Evolutionary conservation across 2,797 vertebrate species (phyloP).

Genomic region (Iguana delicatissima): DNA sequence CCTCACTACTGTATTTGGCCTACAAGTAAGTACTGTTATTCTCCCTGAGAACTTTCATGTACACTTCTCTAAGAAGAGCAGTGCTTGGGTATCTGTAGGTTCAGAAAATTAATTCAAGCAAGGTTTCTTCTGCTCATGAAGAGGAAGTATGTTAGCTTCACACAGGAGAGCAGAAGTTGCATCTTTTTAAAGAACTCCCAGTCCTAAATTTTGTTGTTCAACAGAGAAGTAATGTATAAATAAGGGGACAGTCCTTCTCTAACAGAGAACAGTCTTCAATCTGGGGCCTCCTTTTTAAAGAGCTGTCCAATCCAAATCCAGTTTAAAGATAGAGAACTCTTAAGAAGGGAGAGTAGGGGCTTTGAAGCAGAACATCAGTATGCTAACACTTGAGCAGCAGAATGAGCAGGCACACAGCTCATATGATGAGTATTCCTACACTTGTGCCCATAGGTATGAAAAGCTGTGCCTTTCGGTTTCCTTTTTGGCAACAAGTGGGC

Average conservation of each 20-base stretch:
- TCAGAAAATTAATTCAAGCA: not conserved
- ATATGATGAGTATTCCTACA: not conserved
- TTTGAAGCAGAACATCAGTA: not conserved
- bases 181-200: not conserved
- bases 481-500: too few relatives aligned
- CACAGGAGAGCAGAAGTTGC: not conserved
- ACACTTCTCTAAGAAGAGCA: not conserved
- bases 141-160: not conserved
- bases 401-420: not conserved
- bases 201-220: too few relatives aligned
- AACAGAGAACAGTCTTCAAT: not conserved
- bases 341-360: not conserved
- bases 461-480: too few relatives aligned
- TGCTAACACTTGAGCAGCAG: not conserved
- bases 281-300: not conserved
- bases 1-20: not conserved
- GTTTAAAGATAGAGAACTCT: too few relatives aligned
- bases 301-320: not conserved
- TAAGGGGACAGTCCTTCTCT: not conserved
- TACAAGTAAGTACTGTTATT: not conserved
- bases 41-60: not conserved
- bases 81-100: not conserved
- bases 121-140: not conserved
- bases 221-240: not conserved
- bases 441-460: too few relatives aligned